phyloP scores from a whole-genome alignment of 2,888 invertebrate species.

The Diplolepis rosae region DNA sequence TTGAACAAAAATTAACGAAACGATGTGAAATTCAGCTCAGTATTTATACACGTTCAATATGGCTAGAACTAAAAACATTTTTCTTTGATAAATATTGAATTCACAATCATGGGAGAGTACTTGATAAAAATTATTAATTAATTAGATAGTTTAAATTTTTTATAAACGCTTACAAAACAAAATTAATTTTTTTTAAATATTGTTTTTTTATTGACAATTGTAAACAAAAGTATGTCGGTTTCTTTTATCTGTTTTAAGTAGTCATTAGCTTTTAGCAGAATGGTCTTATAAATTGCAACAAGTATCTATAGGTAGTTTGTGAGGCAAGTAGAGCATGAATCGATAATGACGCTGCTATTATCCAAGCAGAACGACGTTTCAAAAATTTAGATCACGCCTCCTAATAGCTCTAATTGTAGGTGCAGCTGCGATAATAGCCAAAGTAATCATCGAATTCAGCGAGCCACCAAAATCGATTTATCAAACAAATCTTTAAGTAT shows the following conservation, averaged over 20 bases:
- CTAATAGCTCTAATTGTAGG: conserved; percentile 59
- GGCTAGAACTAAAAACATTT: too few relatives aligned
- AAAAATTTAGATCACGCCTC: conserved; percentile 56
- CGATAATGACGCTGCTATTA: conserved; percentile 50
- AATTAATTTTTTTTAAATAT: too few relatives aligned
- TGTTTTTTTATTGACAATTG: neutral
- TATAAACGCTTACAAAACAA: too few relatives aligned
- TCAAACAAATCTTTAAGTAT: neutral
- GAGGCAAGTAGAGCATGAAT: conserved; percentile 44
- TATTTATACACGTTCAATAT: neutral
- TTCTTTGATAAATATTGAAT: too few relatives aligned
- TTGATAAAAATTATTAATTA: too few relatives aligned
- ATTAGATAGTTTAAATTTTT: too few relatives aligned
- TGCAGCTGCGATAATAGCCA: conserved; percentile 56
- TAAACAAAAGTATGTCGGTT: neutral
- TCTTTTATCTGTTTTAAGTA: neutral
- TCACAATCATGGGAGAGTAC: too few relatives aligned
- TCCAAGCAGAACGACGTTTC: conserved; percentile 49
- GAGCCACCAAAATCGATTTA: neutral
- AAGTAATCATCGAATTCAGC: conserved; percentile 28
- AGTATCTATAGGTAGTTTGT: neutral
- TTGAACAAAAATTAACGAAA: conserved; percentile 15
- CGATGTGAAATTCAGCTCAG: neutral
- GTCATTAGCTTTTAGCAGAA: neutral
- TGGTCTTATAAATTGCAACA: neutral